These are phyloP conservation scores for Cirrhinus mrigala DNA, from an alignment of 2,797 vertebrate genomes.

Conservation along the genomic window DNA sequence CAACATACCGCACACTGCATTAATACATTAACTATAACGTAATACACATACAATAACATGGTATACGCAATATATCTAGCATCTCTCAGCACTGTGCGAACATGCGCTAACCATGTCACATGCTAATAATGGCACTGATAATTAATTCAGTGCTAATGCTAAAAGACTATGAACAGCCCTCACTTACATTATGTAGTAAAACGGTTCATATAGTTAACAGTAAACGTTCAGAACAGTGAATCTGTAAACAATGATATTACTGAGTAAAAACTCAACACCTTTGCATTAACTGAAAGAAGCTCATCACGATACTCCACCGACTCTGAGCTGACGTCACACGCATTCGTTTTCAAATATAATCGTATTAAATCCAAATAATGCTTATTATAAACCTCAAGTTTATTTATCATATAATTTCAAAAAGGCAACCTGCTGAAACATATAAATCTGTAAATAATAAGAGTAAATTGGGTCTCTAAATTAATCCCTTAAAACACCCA, in stretches of 20 bases:
- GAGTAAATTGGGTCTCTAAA: not conserved
- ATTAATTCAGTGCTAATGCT: not conserved
- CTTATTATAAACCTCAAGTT: not conserved
- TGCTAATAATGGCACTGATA: too few relatives aligned
- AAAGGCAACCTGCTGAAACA: not conserved
- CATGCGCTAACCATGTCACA: too few relatives aligned
- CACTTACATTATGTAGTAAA: not conserved
- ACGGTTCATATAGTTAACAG: not conserved
- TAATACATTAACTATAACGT: too few relatives aligned
- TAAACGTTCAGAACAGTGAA: not conserved
- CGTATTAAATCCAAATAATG: not conserved
- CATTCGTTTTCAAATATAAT: not conserved
- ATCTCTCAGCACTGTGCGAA: not conserved
- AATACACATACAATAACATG: not conserved
- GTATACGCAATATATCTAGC: not conserved
- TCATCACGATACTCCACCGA: not conserved
- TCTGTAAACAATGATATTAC: not conserved
- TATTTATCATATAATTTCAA: not conserved
- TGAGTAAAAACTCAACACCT: not conserved
- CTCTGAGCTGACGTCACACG: not conserved
- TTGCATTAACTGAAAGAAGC: not conserved
- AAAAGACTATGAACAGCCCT: not conserved
- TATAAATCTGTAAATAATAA: not conserved
- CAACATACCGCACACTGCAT: too few relatives aligned
- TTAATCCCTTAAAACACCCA: not conserved